Percentiles rank a stretch among this genome's conserved stretches.
Evolutionary conservation across 2,113 vertebrate genomes (phyloP).

Genomic region (Corythoichthys intestinalis): DNA sequence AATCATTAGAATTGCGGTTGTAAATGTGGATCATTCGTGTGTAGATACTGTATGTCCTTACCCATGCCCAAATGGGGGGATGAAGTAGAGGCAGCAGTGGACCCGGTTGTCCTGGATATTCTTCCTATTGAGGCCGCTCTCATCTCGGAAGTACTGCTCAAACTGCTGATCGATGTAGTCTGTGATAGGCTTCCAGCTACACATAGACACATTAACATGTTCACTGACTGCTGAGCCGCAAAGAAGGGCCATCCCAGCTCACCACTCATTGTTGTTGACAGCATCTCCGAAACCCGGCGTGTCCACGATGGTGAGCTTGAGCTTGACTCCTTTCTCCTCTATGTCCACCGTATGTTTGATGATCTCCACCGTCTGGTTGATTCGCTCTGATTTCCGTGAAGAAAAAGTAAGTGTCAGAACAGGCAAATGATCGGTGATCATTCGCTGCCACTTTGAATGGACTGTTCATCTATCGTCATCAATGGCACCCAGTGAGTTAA

Average conservation of each 20-base stretch:
- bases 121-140: conserved; percentile 95
- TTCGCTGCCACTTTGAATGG: too few species aligned
- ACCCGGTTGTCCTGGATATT: conserved; percentile 98
- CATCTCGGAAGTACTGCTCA: conserved; percentile 96
- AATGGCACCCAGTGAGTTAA: too few species aligned
- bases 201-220: conserved; percentile 6
- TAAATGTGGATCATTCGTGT: neutral
- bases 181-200: conserved; percentile 94
- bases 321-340: conserved; percentile 96
- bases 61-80: conserved; percentile 95
- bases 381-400: conserved; percentile 78
- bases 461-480: too few species aligned
- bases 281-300: conserved; percentile 96
- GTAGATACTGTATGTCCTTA: conserved; percentile 51
- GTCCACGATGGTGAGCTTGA: conserved; percentile 97
- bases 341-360: conserved; percentile 98
- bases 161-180: conserved; percentile 99
- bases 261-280: conserved; percentile 98
- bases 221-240: neutral
- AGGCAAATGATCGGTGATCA: neutral
- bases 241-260: conserved; percentile 39
- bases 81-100: conserved; percentile 98
- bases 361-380: conserved; percentile 96
- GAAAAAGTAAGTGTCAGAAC: neutral
- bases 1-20: too few species aligned